Conservation (phyloP, 2,888 invertebrate species). For the Pecten maximus region DNA sequence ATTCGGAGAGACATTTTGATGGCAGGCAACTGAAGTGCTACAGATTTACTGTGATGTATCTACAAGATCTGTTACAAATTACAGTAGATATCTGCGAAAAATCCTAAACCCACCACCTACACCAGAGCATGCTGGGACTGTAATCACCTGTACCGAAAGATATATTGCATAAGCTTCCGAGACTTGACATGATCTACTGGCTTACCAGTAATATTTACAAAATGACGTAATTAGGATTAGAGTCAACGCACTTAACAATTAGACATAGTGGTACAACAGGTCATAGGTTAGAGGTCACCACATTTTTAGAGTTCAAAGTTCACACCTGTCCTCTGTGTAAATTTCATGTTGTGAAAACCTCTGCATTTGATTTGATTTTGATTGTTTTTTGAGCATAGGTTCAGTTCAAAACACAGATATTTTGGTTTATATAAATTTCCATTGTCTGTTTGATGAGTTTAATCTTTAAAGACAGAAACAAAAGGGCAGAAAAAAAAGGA, state of each 20-base stretch:
- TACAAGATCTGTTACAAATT: slow-evolving; percentile 30
- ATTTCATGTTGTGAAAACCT: too few relatives aligned
- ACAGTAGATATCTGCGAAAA: neutral
- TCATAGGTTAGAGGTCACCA: neutral
- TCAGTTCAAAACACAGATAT: neutral
- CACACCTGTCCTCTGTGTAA: neutral
- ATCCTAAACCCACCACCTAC: neutral
- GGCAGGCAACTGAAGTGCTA: slow-evolving; percentile 26
- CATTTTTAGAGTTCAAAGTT: neutral
- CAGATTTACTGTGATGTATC: neutral
- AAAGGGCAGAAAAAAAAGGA: neutral
- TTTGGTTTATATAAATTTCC: too few relatives aligned
- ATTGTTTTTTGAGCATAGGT: neutral
- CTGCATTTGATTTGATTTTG: too few relatives aligned
- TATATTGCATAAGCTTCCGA: too few relatives aligned
- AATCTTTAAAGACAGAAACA: too few relatives aligned
- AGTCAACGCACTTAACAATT: too few relatives aligned
- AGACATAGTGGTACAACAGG: too few relatives aligned
- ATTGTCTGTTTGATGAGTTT: too few relatives aligned
- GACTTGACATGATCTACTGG: neutral
- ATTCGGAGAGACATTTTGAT: slow-evolving; percentile 18
- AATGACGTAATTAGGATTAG: neutral
- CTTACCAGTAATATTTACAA: neutral
- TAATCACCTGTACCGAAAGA: neutral
- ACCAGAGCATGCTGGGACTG: neutral